Base-by-base conservation (phyloP, 2,888 invertebrate species). In the Cancer borealis region DNA sequence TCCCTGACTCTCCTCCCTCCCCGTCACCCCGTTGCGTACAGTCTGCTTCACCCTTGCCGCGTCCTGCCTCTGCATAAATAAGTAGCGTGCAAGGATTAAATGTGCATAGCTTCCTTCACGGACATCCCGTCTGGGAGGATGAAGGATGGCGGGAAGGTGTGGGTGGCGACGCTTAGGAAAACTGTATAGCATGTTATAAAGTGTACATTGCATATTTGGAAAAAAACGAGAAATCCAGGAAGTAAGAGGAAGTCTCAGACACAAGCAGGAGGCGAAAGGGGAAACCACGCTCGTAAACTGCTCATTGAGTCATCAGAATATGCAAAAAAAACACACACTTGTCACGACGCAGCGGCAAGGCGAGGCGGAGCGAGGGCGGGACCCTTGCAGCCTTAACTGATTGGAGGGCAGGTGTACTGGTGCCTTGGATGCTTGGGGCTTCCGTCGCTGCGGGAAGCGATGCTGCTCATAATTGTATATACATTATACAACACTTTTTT, bases 71-170 rank as follows among this genome's bases (percentile, higher is more conserved):
- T 39, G 84, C 84, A 84, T 84, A 84, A 39, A 84, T 84, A 84
- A 84, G 84, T 39, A n/a, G 84, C 39, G 84, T 84, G 84, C n/a
- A 39, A 12, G 84, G 84, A 39, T 84, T 84, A 10, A 84, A 39
- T 84, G 39, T 84, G 84, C 39, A 84, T 84, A 84, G 84, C 39
- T 84, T 84, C 84, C 84, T 30, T 84, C 84, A 84, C 84, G 84
- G 84, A 84, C 84, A 84, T 84, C 84, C 84, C 84, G 84, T 84
- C 39, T 14, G 39, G 84, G 39, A 84, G 84, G 84, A 84, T 84
- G 39, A 30, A 84, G 39, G 39, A 12, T 8, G 73, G 84, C 84
- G 39, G 30, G 39, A 4, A 10, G 84, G 84, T 12, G 84, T 84
- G 30, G 84, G 84, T 39, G 30, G 84, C 39, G n/a, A 39, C 39